Base-by-base conservation (phyloP, 1,140 invertebrate genomes). In the Drosophila quadrilineata region DNA sequence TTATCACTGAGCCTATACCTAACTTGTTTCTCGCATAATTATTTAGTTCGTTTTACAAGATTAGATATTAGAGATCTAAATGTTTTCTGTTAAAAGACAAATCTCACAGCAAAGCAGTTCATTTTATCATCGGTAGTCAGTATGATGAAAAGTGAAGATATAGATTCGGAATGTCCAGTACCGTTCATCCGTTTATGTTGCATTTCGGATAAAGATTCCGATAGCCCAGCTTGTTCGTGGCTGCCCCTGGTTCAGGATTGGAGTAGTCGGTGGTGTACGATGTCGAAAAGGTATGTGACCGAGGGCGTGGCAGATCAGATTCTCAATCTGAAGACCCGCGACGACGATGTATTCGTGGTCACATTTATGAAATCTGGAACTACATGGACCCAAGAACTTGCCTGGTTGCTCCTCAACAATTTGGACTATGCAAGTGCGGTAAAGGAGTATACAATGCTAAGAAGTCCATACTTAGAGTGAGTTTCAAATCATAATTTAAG, bases 341-440 rank as follows among this genome's bases (percentile, higher is more conserved):
- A 77, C 2, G 90, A 90, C 75, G 91, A 92, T 82, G 75, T 91
- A 3, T 91, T 90, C 89, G 69, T 92, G 36, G 88, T 90, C 1
- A 88, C 90, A 31, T 91, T 88, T 76, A 91, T 91, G 24, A 88
- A 65, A 89, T 45, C 54, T 36, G 75, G 93, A 3, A 94, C 94
- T 3, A 94, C 93, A 10, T 94, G 93, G 93, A 92, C 91, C 3
- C 93, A 94, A 88, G 93, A 94, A 75, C 90, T 94, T 82, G 89
- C 92, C 1, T 94, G 93, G 92, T 68, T 93, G 1, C 86, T 94
- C 28, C 76, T 90, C 41, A 93, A 93, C 64, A 84, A 93, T 54
- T 89, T 93, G 22, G 90, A 94, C 26, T 79, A 41, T 64, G 58
- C 64, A 4, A 0, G 28, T 28, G 90, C 73, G 5, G 12, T 16